Evolutionary conservation across 2,888 invertebrate genomes (phyloP), one percentile per base, ranked within the genome.

Genomic region (Oligia fasciuncula): DNA sequence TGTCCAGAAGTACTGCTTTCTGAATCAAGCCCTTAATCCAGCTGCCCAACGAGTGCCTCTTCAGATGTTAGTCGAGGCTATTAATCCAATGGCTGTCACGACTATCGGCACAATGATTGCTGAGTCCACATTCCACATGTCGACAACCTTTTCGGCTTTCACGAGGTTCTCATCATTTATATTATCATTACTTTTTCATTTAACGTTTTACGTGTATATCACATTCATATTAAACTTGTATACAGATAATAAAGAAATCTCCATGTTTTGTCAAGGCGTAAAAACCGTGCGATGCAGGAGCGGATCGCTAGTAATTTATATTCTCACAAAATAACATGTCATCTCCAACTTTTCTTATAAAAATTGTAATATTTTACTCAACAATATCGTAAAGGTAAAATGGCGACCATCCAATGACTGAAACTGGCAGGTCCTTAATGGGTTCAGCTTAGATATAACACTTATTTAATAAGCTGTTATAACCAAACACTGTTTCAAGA

Each of bases 351-450:
- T 74, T 74, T 57, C 49, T 35, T 67, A 23, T n/a, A 71, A 71
- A 57, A 73, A 67, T 3, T 6, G 11, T 19, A 57, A 71, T 54
- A 72, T 51, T 85, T 81, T 72, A 72, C 67, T 72, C 23, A 51
- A 60, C 19, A 54, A 23, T 66, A 72, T 70, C 67, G 80, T 81
- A 71, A 83, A 29, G 4, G 35, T 54, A 19, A 63, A 73, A 69
- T 46, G 76, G 57, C 65, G 17, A 2, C 62, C 65, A 9, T n/a
- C 57, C 71, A 79, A 76, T 77, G 49, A 81, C 46, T 85, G 89
- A 71, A 77, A 67, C 49, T 88, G 87, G 80, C 87, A 81, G 81
- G 40, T 80, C 19, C 66, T 69, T 85, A 89, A 87, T 87, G 85
- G 82, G 40, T 57, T 76, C 49, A 57, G 66, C 72, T 74, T 46